Percentiles rank a stretch among this genome's conserved stretches.
Conservation (phyloP, 2,113 vertebrate species). For the Onychostoma macrolepis region DNA sequence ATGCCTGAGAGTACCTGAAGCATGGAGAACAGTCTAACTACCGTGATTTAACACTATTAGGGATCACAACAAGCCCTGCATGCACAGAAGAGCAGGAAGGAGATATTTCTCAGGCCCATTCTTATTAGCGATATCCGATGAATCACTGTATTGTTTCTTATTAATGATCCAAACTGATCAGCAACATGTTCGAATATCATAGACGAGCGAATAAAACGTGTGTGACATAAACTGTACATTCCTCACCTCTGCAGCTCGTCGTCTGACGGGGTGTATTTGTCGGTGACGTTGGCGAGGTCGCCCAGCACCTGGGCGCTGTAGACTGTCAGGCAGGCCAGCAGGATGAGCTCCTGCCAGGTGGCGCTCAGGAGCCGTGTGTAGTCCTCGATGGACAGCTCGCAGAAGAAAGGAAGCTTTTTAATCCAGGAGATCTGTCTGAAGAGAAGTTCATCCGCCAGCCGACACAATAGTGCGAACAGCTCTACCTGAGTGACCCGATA, state of each 20-base stretch:
- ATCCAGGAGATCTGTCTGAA: conserved; percentile 99
- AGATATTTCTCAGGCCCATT: background rate
- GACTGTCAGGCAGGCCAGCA: conserved; percentile 95
- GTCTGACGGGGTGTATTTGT: conserved; percentile 94
- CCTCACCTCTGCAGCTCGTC: conserved; percentile 94
- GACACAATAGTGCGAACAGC: conserved; percentile 94
- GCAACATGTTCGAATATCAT: background rate
- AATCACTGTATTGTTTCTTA: background rate
- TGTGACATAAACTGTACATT: conserved; percentile 59
- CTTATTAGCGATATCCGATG: background rate
- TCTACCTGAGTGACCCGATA: conserved; percentile 97
- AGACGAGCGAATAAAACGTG: background rate
- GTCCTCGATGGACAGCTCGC: conserved; percentile 97
- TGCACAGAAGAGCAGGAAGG: background rate
- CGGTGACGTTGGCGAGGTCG: conserved; percentile 92
- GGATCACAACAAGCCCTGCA: background rate
- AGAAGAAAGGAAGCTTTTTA: conserved; percentile 99
- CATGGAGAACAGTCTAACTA: background rate
- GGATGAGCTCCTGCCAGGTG: conserved; percentile 97
- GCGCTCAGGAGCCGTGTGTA: conserved; percentile 97
- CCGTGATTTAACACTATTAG: background rate
- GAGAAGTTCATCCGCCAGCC: conserved; percentile 95
- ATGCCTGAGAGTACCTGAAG: conserved; percentile 10
- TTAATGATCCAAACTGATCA: background rate
- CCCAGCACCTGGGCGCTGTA: conserved; percentile 97